Evolutionary conservation across 2,888 invertebrate species (phyloP).

Genomic region (Apocheima hispidaria): DNA sequence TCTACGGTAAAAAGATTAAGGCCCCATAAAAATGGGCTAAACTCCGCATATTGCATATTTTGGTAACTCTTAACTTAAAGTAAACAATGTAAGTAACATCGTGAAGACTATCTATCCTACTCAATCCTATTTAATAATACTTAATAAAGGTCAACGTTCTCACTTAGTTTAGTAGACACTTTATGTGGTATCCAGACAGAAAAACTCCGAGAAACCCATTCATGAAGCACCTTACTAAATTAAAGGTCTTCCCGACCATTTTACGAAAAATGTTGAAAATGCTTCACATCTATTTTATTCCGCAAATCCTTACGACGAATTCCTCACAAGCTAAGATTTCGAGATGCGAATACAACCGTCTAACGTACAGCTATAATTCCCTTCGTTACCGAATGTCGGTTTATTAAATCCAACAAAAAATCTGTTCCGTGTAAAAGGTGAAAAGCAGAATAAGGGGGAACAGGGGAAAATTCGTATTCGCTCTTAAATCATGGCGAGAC

Average conservation of each 20-base stretch:
- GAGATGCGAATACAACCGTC: constrained; percentile 39
- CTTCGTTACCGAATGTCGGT: constrained; percentile 70
- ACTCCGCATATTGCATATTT: no score
- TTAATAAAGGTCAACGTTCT: no score
- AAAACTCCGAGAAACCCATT: constrained; percentile 10
- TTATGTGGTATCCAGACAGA: not conserved
- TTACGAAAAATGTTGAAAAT: constrained; percentile 37
- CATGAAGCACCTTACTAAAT: constrained; percentile 28
- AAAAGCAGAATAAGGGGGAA: constrained; percentile 58
- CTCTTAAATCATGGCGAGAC: constrained; percentile 81
- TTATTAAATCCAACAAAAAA: constrained; percentile 72
- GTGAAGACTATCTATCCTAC: no score
- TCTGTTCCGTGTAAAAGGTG: constrained; percentile 71
- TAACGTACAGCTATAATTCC: constrained; percentile 59
- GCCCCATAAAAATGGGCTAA: no score
- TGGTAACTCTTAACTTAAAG: no score
- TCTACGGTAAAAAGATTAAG: no score
- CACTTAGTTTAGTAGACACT: no score
- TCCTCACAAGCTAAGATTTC: constrained; percentile 38
- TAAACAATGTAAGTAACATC: no score
- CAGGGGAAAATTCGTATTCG: constrained; percentile 75
- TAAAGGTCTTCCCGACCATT: constrained; percentile 24
- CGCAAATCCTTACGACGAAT: constrained; percentile 29
- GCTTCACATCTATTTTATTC: constrained; percentile 25
- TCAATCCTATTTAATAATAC: no score